phyloP scores from a whole-genome alignment of 2,797 vertebrate genomes.

The Characodon lateralis region DNA sequence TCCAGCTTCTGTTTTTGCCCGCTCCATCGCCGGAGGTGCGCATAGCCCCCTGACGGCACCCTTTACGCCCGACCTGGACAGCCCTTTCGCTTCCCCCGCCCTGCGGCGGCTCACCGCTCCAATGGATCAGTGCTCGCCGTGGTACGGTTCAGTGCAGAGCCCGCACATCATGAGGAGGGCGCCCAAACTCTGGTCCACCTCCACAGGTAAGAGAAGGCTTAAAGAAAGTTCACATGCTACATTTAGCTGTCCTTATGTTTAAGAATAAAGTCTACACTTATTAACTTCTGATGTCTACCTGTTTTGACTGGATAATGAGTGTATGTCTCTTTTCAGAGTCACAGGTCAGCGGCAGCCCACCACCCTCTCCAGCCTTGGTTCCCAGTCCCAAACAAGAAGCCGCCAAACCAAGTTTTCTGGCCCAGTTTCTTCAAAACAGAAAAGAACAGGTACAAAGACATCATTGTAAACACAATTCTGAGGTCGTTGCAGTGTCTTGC shows the following conservation, averaged over 20 bases:
- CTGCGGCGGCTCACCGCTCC: conserved; percentile 77
- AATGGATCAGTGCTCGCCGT: conserved; percentile 81
- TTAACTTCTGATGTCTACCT: background rate
- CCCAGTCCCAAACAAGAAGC: conserved; percentile 63
- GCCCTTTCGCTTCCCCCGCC: conserved; percentile 81
- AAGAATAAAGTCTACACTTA: background rate
- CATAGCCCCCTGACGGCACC: conserved; percentile 74
- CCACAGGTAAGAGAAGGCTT: conserved; percentile 78
- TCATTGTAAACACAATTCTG: background rate
- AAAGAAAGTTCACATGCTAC: background rate
- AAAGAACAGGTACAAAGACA: conserved; percentile 88
- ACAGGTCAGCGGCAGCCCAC: conserved; percentile 65
- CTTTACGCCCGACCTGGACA: conserved; percentile 82
- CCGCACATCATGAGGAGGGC: conserved; percentile 85
- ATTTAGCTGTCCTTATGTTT: background rate
- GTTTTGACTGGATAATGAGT: background rate
- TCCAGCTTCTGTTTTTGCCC: conserved; percentile 82
- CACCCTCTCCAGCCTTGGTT: conserved; percentile 54
- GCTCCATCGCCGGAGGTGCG: conserved; percentile 74
- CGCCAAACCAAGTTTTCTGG: conserved; percentile 83
- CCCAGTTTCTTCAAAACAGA: conserved; percentile 89
- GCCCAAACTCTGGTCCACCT: conserved; percentile 90
- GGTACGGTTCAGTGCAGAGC: conserved; percentile 84
- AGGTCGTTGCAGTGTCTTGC: background rate
- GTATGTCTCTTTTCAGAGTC: conserved; percentile 64